Conservation (phyloP, 1,140 invertebrate genomes). For the honey bee (Apis mellifera) region Amel_HAv3.1 CM009940.2:7110001-7110500, state of each 20-base stretch:
- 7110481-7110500: no score
- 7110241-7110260: neutral
- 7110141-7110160: no score
- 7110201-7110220: no score
- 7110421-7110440: neutral
- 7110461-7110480: neutral
- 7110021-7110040: no score
- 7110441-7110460: constrained; percentile 26
- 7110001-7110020: no score
- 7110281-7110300: constrained; percentile 52
- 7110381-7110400: constrained; percentile 64
- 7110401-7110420: constrained; percentile 42
- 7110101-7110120: neutral
- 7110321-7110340: constrained; percentile 74
- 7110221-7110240: neutral
- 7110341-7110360: constrained; percentile 65
- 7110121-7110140: neutral
- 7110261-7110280: constrained; percentile 32
- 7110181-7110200: neutral
- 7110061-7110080: no score
- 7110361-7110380: neutral
- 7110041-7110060: no score
- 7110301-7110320: neutral
- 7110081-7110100: no score
- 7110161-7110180: neutral